Evolutionary conservation across 2,888 invertebrate genomes (phyloP), one percentile per base, ranked within the genome.

Genomic region (Himalopsyche anomala): DNA sequence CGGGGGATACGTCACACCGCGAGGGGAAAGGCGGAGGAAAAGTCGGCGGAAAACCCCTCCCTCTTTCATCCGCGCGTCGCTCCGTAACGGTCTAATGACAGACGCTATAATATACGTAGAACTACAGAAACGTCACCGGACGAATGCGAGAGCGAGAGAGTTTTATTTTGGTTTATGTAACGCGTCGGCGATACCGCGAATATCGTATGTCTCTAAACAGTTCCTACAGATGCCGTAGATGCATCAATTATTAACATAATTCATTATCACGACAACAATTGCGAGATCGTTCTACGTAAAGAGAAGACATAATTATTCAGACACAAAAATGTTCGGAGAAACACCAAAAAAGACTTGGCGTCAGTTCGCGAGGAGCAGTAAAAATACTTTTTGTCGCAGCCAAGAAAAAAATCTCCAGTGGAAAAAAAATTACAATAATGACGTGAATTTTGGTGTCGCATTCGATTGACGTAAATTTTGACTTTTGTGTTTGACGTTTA

Each of bases 1-100:
- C 88, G 90, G 90, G 90, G 90, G 89, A 51, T n/a, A 81, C 54
- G 84, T 80, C 81, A 83, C 87, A 80, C 54, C 82, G 80, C 62
- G 40, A 15, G 83, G 84, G 56, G 62, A 54, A 15, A 54, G 69
- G 2, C 74, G 81, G 36, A 81, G 17, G 83, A 19, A 80, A 55
- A 19, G 62, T 62, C 51, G 38, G 74, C 74, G 62, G 54, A 69
- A 40, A 40, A 45, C 51, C 56, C 36, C 81, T 62, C 82, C 83
- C 19, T 38, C 74, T 42, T 45, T 74, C 82, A 80, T 51, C 86
- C 28, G 83, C 83, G 12, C 84, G 40, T 40, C 84, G 36, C 84
- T n/a, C 69, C 84, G 85, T 87, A 87, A 88, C 87, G 85, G 86
- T 88, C 86, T 86, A 85, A 86, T 88, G 87, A 87, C 87, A 87